Percentiles rank a stretch among this genome's conserved stretches.
Conservation (phyloP, 2,113 vertebrate genomes). For the Pterocles gutturalis region DNA sequence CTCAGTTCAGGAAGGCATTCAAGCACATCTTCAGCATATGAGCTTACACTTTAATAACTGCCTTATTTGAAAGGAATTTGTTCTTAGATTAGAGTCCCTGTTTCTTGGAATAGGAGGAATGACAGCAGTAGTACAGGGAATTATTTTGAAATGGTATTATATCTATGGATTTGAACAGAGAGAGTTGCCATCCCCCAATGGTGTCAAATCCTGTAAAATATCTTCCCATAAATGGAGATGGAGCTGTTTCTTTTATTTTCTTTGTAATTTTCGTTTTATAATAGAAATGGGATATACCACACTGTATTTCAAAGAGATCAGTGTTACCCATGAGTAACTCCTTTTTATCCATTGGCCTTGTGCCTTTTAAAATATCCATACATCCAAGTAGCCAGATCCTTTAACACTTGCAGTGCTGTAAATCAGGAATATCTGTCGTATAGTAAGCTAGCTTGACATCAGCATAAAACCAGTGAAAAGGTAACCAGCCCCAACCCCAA, state of each 20-base stretch:
- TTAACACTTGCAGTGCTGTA: background rate
- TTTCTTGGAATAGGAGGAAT: background rate
- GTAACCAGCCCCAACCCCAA: background rate
- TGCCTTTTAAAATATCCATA: slow-evolving; percentile 4
- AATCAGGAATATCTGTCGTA: background rate
- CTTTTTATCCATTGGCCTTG: background rate
- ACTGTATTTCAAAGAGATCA: background rate
- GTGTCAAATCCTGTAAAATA: slow-evolving; percentile 17
- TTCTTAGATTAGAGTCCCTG: background rate
- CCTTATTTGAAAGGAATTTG: background rate
- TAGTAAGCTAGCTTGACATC: background rate
- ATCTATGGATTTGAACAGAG: background rate
- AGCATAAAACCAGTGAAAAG: background rate
- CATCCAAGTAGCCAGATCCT: background rate
- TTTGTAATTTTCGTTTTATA: slow-evolving; percentile 6
- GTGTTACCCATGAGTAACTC: background rate
- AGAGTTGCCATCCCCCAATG: background rate
- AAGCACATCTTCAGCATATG: background rate
- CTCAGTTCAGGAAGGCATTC: background rate
- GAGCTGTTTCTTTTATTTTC: slow-evolving; percentile 3
- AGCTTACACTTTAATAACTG: background rate
- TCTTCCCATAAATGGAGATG: background rate
- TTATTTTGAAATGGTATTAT: background rate
- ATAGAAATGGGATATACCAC: background rate
- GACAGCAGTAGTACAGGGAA: background rate